Percentiles rank a stretch among this genome's conserved stretches.
Conservation (phyloP, 2,113 vertebrate species). For the Lamprotornis superbus region DNA sequence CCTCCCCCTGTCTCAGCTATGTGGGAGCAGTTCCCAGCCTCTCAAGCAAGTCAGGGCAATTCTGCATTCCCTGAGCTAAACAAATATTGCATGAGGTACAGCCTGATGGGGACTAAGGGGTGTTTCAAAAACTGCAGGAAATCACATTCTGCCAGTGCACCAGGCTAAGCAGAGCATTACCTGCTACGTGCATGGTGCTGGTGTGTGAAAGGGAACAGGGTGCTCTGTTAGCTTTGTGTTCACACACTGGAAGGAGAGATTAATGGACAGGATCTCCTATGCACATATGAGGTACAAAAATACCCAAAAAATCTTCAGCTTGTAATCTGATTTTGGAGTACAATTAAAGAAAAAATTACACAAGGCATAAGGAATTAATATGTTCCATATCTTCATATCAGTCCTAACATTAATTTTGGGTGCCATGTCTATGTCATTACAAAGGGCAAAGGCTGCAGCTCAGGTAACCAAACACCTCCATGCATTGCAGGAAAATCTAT, state of each 20-base stretch:
- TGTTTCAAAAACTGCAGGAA: not conserved
- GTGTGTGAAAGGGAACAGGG: not conserved
- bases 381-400: not conserved
- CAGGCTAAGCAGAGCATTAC: not conserved
- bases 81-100: not conserved
- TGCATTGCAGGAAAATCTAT: not conserved
- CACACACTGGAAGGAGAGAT: not conserved
- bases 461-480: not conserved
- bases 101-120: not conserved
- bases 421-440: not conserved
- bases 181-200: not conserved
- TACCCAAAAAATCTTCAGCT: not conserved
- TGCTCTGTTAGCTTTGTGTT: not conserved
- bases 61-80: conserved; percentile 1
- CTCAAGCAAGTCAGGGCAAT: not conserved
- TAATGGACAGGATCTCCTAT: not conserved
- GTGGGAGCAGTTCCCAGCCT: not conserved
- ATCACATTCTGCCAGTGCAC: not conserved
- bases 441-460: not conserved
- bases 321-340: not conserved
- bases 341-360: not conserved
- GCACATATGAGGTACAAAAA: not conserved
- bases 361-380: not conserved
- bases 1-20: not conserved
- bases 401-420: not conserved